Evolutionary conservation across 2,888 invertebrate species (phyloP), one percentile per base, ranked within the genome.

Genomic region (Aleiodes alternator): DNA sequence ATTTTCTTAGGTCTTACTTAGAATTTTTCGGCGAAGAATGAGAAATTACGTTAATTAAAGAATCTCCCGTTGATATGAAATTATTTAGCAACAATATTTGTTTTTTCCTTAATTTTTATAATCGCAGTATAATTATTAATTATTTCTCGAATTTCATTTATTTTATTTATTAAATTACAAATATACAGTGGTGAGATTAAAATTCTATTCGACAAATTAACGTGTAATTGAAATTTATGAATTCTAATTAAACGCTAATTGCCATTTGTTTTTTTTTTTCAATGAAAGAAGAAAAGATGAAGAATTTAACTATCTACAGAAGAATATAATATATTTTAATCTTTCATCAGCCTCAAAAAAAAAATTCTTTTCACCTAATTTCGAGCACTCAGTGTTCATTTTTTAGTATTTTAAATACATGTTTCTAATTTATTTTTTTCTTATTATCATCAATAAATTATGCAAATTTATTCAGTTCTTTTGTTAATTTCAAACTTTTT

Each of bases 101-200:
- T 9, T 43, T 43, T 43, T 43, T 43, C 3, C 11, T 43, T 43
- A 43, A 43, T 43, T 43, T 43, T 73, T 53, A 23, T 23, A 23
- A 23, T 68, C 61, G 68, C 70, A 53, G 43, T 68, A 61, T 29
- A 64, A 51, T 61, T 66, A 50, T 50, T 16, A 1, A 64, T 31
- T 23, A 23, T 53, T 69, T 59, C 64, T 57, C 66, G 38, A 53
- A 53, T 53, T 34, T 53, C 55, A 56, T 72, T 14, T 70, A 71
- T 64, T 23, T 71, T 70, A 72, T 50, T 56, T 73, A 75, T 80
- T 74, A 79, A 78, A 77, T 77, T 78, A 79, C 76, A 80, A 79
- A 78, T 80, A 78, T 76, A 77, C 69, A 80, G 78, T 57, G 78
- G 78, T 78, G 34, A 69, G 72, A 76, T 76, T 72, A 70, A 31